Evolutionary conservation across 2,113 vertebrate genomes (phyloP), one percentile per base, ranked within the genome.

Genomic region (Asarcornis scutulata): DNA sequence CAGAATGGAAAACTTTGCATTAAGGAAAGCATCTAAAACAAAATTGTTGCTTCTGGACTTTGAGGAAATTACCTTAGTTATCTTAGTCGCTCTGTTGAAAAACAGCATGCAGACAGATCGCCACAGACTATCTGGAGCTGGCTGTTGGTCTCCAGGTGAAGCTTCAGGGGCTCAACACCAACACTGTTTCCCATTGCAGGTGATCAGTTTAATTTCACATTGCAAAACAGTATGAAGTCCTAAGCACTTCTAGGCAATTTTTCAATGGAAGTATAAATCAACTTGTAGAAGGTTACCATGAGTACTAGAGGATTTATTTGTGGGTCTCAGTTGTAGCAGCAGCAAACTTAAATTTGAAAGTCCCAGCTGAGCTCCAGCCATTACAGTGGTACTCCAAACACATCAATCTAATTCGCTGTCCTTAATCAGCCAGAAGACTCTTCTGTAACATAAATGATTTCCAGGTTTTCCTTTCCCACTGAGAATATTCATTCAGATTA

Each of bases 1-100:
- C 98, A 97, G 98, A 98, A 98, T 98, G 98, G 98, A 98, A 99
- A 98, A 98, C 97, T 97, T 50, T n/a, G 21, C 79, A 97, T 58
- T 80, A 81, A 94, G 83, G 68, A 83, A 94, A 93, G 89, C 91
- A 95, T 38, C 1, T 9, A 67, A 68, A 73, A 13, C 34, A 76
- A 81, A 91, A 75, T 94, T 95, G 72, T 36, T 88, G 69, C 86
- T 93, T 29, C 78, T 84, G 68, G 64, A 36, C 68, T 81, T 52
- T 32, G 48, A 92, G 71, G 82, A 93, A 93, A 81, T 62, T 40
- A 40, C 40, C 40, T 13, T 40, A 40, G n/a, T 68, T 68, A 40
- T 55, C 53, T 79, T 62, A 56, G 15, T 67, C 29, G 8, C 18
- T 59, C 18, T 34, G 27, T 6, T 32, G 38, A 42, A 71, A 83